Base-by-base conservation (phyloP, 37 sponge, comb jelly and placozoan species). In the Cladorhizidae sp. region DNA sequence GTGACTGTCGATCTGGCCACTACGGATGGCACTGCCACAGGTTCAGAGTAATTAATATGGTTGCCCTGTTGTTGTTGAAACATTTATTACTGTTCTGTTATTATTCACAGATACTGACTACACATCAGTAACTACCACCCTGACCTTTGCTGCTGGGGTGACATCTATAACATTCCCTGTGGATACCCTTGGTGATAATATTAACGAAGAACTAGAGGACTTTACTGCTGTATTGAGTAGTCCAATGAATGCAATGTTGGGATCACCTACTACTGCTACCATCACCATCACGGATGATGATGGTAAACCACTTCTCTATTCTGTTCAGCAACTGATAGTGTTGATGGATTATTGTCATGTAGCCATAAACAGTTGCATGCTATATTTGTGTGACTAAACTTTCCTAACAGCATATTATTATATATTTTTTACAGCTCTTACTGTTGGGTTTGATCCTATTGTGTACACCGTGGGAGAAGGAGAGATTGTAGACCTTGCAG, bases 281-380 rank as follows among this genome's bases (percentile, higher is more conserved):
- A 40, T 80, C 43, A 28, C 26, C 17, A 80, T 86, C 33, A 5
- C n/a, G 0, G 87, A 83, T 51, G 65, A 73, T 73, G 84, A 83
- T 75, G 58, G 84, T 82, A 73, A 74, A 62, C 49, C 1, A 38
- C 2, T 52, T 8, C 25, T 26, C 22, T 1, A 5, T 12, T 35
- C 3, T 69, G 3, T 29, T 38, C 7, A 29, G n/a, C n/a, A n/a
- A n/a, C n/a, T n/a, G n/a, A n/a, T n/a, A 15, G 5, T 6, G 11
- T 12, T 17, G 5, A 28, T 50, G 14, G 31, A 35, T 40, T 70
- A 21, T 7, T 22, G n/a, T n/a, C n/a, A n/a, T n/a, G n/a, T n/a
- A n/a, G n/a, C n/a, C n/a, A n/a, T n/a, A n/a, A n/a, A n/a, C n/a
- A n/a, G n/a, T n/a, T n/a, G n/a, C n/a, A n/a, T n/a, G n/a, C n/a